Evolutionary conservation across 2,888 invertebrate genomes (phyloP).

Genomic region (Caprella mutica): DNA sequence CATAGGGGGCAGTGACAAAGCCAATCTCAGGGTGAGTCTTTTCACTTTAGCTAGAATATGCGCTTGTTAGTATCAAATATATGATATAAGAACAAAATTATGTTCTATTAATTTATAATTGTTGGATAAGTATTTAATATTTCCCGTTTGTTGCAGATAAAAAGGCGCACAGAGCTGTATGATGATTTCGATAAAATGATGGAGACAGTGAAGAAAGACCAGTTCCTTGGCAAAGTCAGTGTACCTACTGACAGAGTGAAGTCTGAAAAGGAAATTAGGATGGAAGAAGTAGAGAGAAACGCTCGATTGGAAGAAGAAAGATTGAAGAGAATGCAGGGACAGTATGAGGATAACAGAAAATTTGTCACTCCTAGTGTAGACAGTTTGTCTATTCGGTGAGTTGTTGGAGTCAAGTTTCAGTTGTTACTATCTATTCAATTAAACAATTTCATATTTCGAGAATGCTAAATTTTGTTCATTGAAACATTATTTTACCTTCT

Average conservation of each 20-base stretch:
- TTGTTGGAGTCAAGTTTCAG: no score
- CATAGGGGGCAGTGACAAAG: no score
- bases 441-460: no score
- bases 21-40: no score
- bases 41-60: no score
- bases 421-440: no score
- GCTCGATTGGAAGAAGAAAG: slow-evolving; percentile 68
- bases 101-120: no score
- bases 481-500: no score
- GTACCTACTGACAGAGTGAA: slow-evolving; percentile 53
- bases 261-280: slow-evolving; percentile 67
- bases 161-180: background rate
- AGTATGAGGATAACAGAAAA: slow-evolving; percentile 61
- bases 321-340: slow-evolving; percentile 62
- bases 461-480: no score
- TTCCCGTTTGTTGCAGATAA: background rate
- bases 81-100: no score
- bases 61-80: no score
- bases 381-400: slow-evolving; percentile 31
- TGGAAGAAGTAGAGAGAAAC: slow-evolving; percentile 63
- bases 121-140: background rate
- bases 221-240: background rate
- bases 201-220: background rate
- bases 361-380: slow-evolving; percentile 46
- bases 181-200: background rate